A percentile compares a stretch with the other conserved stretches of the same genome.
phyloP scores from a whole-genome alignment of 1,140 invertebrate genomes.

The Aporrectodea caliginosa region DNA sequence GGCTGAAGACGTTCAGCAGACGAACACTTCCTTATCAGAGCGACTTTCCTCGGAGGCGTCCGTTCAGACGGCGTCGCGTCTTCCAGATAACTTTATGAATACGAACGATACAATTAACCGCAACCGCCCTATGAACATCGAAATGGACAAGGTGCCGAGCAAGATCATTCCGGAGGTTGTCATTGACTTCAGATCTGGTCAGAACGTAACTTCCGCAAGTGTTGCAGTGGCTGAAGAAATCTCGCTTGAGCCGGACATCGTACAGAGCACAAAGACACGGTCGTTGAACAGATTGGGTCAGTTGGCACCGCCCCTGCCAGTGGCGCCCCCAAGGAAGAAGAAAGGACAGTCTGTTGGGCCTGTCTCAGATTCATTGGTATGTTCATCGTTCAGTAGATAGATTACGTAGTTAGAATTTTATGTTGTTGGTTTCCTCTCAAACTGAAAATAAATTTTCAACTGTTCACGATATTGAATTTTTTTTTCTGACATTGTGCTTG shows the following conservation, averaged over 20 bases:
- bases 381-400: slow-evolving; percentile 20
- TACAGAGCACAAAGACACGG: slow-evolving; percentile 79
- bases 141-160: neutral
- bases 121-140: neutral
- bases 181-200: neutral
- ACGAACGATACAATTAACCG: neutral
- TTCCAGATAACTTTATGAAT: neutral
- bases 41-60: too few relatives aligned
- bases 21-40: too few relatives aligned
- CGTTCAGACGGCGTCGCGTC: too few relatives aligned
- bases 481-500: slow-evolving; percentile 44
- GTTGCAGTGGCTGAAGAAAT: too few relatives aligned
- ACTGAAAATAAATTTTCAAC: slow-evolving; percentile 5
- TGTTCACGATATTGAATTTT: slow-evolving; percentile 41
- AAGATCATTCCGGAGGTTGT: neutral
- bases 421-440: neutral
- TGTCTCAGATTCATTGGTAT: neutral
- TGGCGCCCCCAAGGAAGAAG: slow-evolving; percentile 77
- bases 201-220: too few relatives aligned
- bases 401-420: slow-evolving; percentile 28
- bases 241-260: slow-evolving; percentile 78
- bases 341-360: slow-evolving; percentile 61
- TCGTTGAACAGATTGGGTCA: slow-evolving; percentile 38
- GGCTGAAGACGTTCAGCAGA: too few relatives aligned
- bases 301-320: slow-evolving; percentile 58